A percentile compares a stretch with the other conserved stretches of the same genome.
Evolutionary conservation across 2,113 vertebrate genomes (phyloP).

Genomic region (Neotoma lepida): DNA sequence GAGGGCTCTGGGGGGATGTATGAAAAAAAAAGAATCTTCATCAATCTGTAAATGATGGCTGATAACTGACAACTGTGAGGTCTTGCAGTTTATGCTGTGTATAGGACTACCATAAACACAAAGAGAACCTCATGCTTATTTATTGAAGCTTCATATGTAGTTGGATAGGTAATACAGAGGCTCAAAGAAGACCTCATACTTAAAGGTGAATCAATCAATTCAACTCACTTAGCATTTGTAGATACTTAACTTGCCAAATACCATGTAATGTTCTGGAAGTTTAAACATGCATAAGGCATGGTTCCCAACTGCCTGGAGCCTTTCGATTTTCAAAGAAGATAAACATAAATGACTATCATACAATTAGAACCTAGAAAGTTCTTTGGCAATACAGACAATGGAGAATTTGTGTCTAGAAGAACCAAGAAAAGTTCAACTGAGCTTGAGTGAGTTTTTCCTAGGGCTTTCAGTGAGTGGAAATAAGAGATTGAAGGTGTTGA

Average conservation of each 20-base stretch:
- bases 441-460: slow-evolving; percentile 37
- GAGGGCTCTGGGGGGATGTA: not conserved
- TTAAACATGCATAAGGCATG: slow-evolving; percentile 39
- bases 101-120: not conserved
- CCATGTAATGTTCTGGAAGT: slow-evolving; percentile 45
- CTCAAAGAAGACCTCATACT: slow-evolving; percentile 33
- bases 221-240: slow-evolving; percentile 41
- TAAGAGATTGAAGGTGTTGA: not conserved
- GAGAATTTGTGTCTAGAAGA: slow-evolving; percentile 60
- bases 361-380: slow-evolving; percentile 51
- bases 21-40: not conserved
- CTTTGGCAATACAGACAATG: slow-evolving; percentile 55
- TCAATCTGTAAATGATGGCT: not conserved
- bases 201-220: slow-evolving; percentile 49
- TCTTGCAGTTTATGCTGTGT: not conserved
- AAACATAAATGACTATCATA: slow-evolving; percentile 41
- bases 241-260: slow-evolving; percentile 42
- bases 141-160: not conserved
- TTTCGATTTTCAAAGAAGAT: slow-evolving; percentile 64
- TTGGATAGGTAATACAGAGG: slow-evolving; percentile 1
- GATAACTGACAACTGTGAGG: not conserved
- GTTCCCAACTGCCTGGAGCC: slow-evolving; percentile 44
- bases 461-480: not conserved
- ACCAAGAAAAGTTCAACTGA: slow-evolving; percentile 40
- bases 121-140: not conserved